Conservation (phyloP, 2,797 vertebrate genomes). For the Catamblyrhynchus diadema region DNA sequence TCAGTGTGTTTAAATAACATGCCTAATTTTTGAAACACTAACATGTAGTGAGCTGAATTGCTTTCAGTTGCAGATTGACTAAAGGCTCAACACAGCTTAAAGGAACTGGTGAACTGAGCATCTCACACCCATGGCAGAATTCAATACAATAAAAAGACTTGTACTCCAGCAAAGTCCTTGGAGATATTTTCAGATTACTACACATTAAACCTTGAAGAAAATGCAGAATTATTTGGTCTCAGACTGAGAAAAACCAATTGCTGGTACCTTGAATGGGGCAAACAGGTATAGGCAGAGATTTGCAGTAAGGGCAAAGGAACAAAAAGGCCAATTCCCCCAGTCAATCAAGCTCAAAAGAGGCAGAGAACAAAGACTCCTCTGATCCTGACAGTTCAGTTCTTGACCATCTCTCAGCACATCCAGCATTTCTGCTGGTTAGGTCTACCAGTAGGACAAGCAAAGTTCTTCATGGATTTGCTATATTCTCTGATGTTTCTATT, state of each 20-base stretch:
- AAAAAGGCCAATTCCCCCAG: background rate
- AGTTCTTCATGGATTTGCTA: background rate
- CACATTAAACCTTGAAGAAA: background rate
- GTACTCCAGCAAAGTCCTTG: background rate
- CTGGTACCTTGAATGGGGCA: background rate
- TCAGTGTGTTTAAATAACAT: background rate
- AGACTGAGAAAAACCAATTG: background rate
- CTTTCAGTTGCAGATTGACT: background rate
- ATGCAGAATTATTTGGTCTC: background rate
- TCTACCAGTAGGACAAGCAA: background rate
- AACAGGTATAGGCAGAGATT: background rate
- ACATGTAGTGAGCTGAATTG: background rate
- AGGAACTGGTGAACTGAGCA: background rate
- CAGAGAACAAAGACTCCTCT: background rate
- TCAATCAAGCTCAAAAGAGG: background rate
- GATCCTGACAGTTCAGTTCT: background rate
- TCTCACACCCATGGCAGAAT: background rate
- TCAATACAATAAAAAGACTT: background rate
- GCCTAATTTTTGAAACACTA: background rate
- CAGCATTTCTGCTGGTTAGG: background rate
- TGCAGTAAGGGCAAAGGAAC: background rate
- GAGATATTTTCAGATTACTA: background rate
- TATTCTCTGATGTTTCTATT: constrained; percentile 6
- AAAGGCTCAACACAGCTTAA: background rate
- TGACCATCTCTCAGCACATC: background rate